Conservation (phyloP, 92 coral and sea anemone genomes). For the Actinostola sp. region DNA sequence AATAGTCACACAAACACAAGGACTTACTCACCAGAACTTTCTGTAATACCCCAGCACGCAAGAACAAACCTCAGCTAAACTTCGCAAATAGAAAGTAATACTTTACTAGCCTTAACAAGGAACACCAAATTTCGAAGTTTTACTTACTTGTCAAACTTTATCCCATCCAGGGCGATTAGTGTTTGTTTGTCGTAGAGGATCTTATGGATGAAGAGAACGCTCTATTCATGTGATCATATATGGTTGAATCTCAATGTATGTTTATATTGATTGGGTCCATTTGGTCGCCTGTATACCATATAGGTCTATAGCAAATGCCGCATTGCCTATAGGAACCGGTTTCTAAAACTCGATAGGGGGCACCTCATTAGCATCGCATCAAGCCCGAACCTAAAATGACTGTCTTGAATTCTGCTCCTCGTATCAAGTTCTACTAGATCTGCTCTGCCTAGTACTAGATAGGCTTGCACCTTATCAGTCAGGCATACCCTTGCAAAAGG, state of each 20-base stretch:
- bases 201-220: no score
- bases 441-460: neutral
- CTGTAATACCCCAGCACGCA: no score
- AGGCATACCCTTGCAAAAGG: neutral
- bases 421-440: neutral
- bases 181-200: no score
- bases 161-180: no score
- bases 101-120: no score
- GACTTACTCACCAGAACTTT: no score
- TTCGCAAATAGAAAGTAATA: no score
- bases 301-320: neutral
- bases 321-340: neutral
- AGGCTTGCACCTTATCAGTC: neutral
- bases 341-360: conserved; percentile 27
- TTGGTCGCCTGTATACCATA: neutral
- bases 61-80: no score
- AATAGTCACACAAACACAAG: no score
- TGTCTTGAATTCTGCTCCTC: neutral
- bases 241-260: neutral
- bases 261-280: neutral
- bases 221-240: no score
- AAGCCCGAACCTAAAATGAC: neutral
- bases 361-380: conserved; percentile 16
- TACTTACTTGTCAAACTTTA: no score
- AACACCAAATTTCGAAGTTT: no score